Conservation (phyloP, 2,888 invertebrate species). For the Leptarthrus brevirostris region DNA sequence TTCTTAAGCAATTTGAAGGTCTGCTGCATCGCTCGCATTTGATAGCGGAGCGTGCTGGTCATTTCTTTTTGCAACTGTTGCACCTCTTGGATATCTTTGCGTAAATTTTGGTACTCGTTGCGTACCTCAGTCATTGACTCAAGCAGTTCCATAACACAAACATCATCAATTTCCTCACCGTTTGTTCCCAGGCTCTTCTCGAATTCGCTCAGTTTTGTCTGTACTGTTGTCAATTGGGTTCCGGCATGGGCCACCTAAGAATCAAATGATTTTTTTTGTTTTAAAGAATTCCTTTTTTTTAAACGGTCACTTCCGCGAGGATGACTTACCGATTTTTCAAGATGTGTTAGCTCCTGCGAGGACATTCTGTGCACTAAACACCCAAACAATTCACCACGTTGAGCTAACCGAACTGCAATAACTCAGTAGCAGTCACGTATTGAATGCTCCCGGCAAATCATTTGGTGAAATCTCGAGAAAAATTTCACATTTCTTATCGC, state of each 20-base stretch:
- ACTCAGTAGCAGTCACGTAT: conserved; percentile 3
- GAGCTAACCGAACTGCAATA: not conserved
- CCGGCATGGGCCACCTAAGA: conserved; percentile 79
- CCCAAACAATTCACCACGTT: not conserved
- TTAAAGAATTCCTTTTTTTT: not conserved
- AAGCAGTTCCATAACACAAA: conserved; percentile 78
- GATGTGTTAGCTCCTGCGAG: conserved; percentile 41
- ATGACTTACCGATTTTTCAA: conserved; percentile 42
- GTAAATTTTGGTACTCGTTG: conserved; percentile 82
- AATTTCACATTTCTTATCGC: conserved; percentile 20
- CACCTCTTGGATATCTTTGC: conserved; percentile 82
- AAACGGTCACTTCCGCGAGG: not conserved
- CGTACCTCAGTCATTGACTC: conserved; percentile 83
- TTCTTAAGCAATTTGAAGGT: conserved; percentile 80
- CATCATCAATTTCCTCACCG: conserved; percentile 68
- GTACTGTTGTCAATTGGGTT: conserved; percentile 77
- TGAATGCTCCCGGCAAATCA: not conserved
- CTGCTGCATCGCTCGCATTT: conserved; percentile 75
- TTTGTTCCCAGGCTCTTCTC: conserved; percentile 69
- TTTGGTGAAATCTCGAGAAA: conserved; percentile 19
- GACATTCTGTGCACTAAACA: not conserved
- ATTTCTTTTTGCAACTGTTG: conserved; percentile 84
- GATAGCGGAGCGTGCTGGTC: conserved; percentile 78
- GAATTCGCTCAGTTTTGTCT: conserved; percentile 79
- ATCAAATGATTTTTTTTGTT: conserved; percentile 41